Conservation (phyloP, 2,113 vertebrate genomes). For the Cephalopterus ornatus region DNA sequence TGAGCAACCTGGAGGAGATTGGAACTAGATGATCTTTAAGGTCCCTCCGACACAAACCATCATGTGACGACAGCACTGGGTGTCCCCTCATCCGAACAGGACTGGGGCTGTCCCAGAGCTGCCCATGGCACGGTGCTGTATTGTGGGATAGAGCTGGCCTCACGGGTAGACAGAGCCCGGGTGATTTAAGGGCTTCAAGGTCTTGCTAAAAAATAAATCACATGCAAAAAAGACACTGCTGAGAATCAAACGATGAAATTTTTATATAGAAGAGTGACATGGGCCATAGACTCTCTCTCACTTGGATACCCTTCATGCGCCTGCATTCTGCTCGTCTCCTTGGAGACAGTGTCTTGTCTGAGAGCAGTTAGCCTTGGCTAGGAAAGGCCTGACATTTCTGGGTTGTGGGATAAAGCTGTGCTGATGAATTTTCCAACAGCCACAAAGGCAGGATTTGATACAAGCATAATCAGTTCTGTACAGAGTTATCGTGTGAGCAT, state of each 20-base stretch:
- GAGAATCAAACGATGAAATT: background rate
- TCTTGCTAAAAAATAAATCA: background rate
- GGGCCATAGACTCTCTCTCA: conserved; percentile 12
- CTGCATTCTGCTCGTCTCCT: conserved; percentile 44
- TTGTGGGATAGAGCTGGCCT: background rate
- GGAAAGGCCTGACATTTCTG: conserved; percentile 42
- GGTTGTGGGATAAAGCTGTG: conserved; percentile 23
- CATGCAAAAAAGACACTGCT: background rate
- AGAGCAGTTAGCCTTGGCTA: conserved; percentile 58
- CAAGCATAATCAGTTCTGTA: background rate
- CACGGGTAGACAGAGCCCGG: background rate
- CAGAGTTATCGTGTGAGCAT: background rate
- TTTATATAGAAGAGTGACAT: background rate
- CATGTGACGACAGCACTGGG: background rate
- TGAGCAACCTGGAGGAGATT: background rate
- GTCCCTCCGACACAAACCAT: background rate
- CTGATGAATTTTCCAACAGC: conserved; percentile 3
- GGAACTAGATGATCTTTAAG: background rate
- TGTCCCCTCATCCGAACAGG: rapidly evolving
- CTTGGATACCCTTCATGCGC: conserved; percentile 47
- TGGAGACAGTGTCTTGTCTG: conserved; percentile 57
- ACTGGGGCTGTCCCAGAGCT: background rate
- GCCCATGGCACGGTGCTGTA: rapidly evolving
- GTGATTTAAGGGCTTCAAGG: background rate
- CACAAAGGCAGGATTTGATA: background rate